Base-by-base conservation (phyloP, 1,140 invertebrate genomes). In the Leucophenga varia region DNA sequence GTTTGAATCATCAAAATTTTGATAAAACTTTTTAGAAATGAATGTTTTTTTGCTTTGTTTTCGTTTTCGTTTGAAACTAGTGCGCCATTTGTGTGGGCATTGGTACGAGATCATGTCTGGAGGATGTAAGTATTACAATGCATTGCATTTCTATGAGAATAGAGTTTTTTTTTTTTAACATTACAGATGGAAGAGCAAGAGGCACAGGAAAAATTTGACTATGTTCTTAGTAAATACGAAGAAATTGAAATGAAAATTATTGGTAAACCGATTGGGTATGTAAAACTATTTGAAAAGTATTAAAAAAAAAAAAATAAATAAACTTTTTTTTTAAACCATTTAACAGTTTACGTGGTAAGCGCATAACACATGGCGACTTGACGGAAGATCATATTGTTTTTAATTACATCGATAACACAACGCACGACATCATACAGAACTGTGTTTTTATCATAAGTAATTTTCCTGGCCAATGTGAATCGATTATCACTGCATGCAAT, bases 401-500 rank as follows among this genome's bases (percentile, higher is more conserved):
- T 44, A 61, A 67, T 40, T 71, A 67, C 32, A 60, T 69, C 52
- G 69, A 72, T 49, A 59, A 72, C 37, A 69, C 69, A 4, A 37
- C 47, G 12, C 47, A 64, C 44, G 69, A 72, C 36, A 55, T 72
- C 40, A 69, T 69, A 18, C 69, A 72, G 53, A 64, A 52, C 43
- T 72, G 69, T 52, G 63, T 59, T 14, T 69, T 72, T 55, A 55
- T 69, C 53, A 40, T 71, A 8, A 47, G 43, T 41, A 42, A 35
- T 40, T 36, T 14, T 5, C 54, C 57, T 14, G 57, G 43, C 7
- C 41, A 55, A 40, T 72, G 69, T 28, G 64, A 72, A 39, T 43
- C 49, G 3, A 72, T 72, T 55, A 44, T 54, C 31, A 61, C 59
- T 7, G 56, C 50, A 7, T 72, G 69, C 44, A 57, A 68, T 18